A percentile compares a stretch with the other conserved stretches of the same genome.
These are phyloP conservation scores for Boloria euphrosyne DNA, from an alignment of 2,888 invertebrate genomes.

Conservation along the genomic window DNA sequence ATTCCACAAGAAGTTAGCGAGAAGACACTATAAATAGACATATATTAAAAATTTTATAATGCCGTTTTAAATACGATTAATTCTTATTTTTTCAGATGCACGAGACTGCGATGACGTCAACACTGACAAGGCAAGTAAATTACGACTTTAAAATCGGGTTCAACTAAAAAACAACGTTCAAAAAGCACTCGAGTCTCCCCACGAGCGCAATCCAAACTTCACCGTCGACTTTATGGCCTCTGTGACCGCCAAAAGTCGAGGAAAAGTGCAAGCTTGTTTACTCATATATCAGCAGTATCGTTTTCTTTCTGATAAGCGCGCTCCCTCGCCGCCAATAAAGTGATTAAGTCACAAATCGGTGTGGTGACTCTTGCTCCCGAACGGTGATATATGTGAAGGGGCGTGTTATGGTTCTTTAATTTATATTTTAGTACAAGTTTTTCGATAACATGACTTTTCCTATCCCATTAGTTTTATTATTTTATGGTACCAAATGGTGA, in stretches of 20 bases:
- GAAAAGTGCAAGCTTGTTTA: slow-evolving; percentile 81
- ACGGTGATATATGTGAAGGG: slow-evolving; percentile 40
- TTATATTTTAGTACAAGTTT: slow-evolving; percentile 27
- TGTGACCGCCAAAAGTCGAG: slow-evolving; percentile 77
- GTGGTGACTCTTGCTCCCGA: slow-evolving; percentile 51
- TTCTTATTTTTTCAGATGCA: slow-evolving; percentile 67
- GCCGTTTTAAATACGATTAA: neutral
- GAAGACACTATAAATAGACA: neutral
- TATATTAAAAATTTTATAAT: neutral
- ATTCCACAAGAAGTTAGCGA: too few relatives aligned
- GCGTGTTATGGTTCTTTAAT: slow-evolving; percentile 30
- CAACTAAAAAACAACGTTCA: slow-evolving; percentile 54
- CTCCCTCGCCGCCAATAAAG: slow-evolving; percentile 81
- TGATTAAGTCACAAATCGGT: slow-evolving; percentile 82
- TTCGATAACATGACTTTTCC: neutral
- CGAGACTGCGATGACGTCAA: slow-evolving; percentile 65
- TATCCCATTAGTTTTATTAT: neutral
- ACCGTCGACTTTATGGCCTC: slow-evolving; percentile 72
- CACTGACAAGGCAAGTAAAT: slow-evolving; percentile 67
- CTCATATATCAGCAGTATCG: slow-evolving; percentile 75
- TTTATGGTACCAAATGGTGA: too few relatives aligned
- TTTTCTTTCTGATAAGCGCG: slow-evolving; percentile 76
- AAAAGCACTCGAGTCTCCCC: slow-evolving; percentile 57
- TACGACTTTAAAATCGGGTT: slow-evolving; percentile 45
- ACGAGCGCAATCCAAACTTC: slow-evolving; percentile 71